Percentiles rank a stretch among this genome's conserved stretches.
These are phyloP conservation scores for Tenthredo livida DNA, from an alignment of 2,888 invertebrate genomes.

Conservation along the genomic window DNA sequence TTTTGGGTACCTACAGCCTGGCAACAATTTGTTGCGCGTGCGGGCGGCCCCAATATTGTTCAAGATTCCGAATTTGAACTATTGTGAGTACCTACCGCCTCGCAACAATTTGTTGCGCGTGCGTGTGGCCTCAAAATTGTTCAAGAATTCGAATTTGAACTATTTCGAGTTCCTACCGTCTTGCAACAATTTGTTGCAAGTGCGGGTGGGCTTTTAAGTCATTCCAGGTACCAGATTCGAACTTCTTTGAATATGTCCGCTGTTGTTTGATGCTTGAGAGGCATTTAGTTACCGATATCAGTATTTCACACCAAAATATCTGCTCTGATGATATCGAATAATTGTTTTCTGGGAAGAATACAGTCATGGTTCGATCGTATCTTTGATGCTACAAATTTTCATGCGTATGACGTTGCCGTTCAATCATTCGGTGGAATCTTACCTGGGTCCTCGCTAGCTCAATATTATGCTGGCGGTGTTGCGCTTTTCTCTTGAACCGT, in stretches of 20 bases:
- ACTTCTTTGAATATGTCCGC: not conserved
- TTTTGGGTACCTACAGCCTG: too few relatives aligned
- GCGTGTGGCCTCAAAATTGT: not conserved
- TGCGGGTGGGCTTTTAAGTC: not conserved
- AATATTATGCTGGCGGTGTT: constrained; percentile 2
- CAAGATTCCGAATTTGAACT: not conserved
- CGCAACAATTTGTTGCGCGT: constrained; percentile 1
- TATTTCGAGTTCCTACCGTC: not conserved
- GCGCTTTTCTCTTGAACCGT: not conserved
- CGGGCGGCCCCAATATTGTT: not conserved
- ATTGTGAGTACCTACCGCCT: not conserved
- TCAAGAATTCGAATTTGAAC: not conserved
- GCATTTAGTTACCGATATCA: not conserved
- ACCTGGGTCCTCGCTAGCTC: not conserved
- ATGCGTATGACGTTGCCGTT: not conserved
- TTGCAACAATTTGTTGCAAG: not conserved
- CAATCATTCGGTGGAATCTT: not conserved
- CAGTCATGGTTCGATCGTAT: not conserved
- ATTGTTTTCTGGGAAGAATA: not conserved
- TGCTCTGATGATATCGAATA: not conserved
- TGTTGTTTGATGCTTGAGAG: not conserved
- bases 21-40: not conserved
- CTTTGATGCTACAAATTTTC: not conserved
- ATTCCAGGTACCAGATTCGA: not conserved
- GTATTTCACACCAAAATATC: not conserved